Conservation (phyloP, 2,113 vertebrate species). For the Sander lucioperca region DNA sequence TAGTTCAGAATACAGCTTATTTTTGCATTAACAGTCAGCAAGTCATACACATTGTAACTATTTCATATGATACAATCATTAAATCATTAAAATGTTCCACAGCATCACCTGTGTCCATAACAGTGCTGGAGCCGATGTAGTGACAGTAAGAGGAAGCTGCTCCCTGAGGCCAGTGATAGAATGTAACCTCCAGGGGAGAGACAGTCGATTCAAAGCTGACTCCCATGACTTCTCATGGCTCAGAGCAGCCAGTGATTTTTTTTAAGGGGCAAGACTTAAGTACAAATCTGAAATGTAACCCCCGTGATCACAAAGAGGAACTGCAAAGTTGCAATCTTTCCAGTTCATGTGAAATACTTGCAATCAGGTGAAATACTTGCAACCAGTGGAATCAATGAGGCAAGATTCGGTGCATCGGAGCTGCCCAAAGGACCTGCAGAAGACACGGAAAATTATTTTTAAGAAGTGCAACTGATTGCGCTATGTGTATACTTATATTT, state of each 20-base stretch:
- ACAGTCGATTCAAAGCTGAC: constrained; percentile 35
- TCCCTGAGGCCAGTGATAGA: constrained; percentile 42
- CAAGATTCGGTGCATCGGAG: constrained; percentile 92
- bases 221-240: constrained; percentile 41
- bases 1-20: constrained; percentile 66
- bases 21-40: constrained; percentile 76
- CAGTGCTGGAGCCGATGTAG: constrained; percentile 73
- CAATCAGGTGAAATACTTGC: constrained; percentile 98
- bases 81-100: constrained; percentile 40
- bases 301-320: constrained; percentile 39
- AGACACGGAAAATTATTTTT: constrained; percentile 10
- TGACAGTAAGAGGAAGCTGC: constrained; percentile 43
- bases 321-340: constrained; percentile 36
- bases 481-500: background rate
- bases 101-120: constrained; percentile 52
- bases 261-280: constrained; percentile 39
- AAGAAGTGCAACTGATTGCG: background rate
- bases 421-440: constrained; percentile 90
- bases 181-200: constrained; percentile 25
- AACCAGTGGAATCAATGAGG: constrained; percentile 95
- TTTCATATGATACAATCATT: constrained; percentile 54
- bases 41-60: constrained; percentile 66
- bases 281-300: constrained; percentile 42
- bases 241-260: constrained; percentile 45
- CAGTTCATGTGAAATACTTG: constrained; percentile 94